These are phyloP conservation scores for Oceanodroma tethys DNA, from an alignment of 2,113 vertebrate genomes.

Conservation along the genomic window DNA sequence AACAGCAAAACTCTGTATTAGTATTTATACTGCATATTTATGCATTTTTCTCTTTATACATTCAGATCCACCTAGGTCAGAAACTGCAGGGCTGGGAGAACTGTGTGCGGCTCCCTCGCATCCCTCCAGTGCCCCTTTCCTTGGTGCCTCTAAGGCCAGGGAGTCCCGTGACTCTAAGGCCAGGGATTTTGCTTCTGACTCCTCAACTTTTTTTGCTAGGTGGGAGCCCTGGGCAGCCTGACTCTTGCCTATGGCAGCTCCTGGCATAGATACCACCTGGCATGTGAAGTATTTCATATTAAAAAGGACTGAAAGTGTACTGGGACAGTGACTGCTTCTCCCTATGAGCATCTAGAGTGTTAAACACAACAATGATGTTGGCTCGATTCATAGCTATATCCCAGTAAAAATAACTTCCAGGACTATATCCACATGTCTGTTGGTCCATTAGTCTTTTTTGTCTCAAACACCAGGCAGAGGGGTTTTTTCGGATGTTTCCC, in stretches of 20 bases:
- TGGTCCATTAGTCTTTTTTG: neutral
- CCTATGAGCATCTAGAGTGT: neutral
- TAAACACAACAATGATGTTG: neutral
- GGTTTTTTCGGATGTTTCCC: neutral
- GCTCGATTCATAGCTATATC: neutral
- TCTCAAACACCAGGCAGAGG: slow-evolving; percentile 17
- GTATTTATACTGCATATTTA: neutral
- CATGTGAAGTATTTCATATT: neutral
- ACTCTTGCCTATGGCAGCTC: neutral
- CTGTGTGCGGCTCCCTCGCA: rapidly evolving
- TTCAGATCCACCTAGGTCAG: neutral
- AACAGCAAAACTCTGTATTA: neutral
- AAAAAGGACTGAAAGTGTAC: neutral
- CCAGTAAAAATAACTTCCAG: slow-evolving; percentile 10
- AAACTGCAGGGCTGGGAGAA: neutral
- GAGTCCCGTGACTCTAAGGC: neutral
- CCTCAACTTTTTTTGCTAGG: neutral
- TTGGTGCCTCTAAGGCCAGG: rapidly evolving
- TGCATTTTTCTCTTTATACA: neutral
- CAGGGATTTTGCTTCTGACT: neutral
- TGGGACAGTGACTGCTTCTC: neutral
- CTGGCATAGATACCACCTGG: neutral
- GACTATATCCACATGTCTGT: neutral
- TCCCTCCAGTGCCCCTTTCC: neutral
- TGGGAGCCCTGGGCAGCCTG: neutral